Base-by-base conservation (phyloP, 2,888 invertebrate species). In the Parnassius glacialis region DNA sequence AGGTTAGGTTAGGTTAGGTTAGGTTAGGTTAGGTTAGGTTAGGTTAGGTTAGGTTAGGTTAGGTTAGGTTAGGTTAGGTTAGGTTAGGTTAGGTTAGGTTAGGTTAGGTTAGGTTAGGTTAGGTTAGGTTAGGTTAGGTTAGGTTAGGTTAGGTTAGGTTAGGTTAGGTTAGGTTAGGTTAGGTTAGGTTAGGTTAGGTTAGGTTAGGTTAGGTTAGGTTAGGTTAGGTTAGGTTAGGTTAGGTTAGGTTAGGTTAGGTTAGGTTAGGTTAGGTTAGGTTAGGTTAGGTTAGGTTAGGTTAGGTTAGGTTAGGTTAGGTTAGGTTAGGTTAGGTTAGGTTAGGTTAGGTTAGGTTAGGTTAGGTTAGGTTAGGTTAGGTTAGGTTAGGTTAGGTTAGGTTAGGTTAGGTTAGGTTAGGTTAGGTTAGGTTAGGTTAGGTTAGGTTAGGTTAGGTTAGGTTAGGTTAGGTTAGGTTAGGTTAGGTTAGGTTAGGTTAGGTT, bases 361-460 rank as follows among this genome's bases (percentile, higher is more conserved):
- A 62, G 62, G 62, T 52, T 62, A 62, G 62, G 62, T 57, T 62
- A 62, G 62, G 62, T 52, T 62, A 62, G 62, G 62, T 52, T 62
- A 62, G 62, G 62, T 57, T 62, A 62, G 62, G 62, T 57, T 62
- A 62, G 62, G 62, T 57, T 62, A 62, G 62, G 62, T 57, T 62
- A 62, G 62, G 62, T 57, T 62, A 57, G 57, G 62, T 57, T 62
- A 57, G 57, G 62, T 52, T 62, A 57, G 57, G 62, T 57, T 62
- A 57, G 57, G 61, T 56, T 61, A 55, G 55, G 61, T 54, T 56
- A 56, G 61, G 61, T 61, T 61, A 61, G 61, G 61, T 61, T 61
- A 61, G 61, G 61, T 56, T 61, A 61, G 61, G 61, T 61, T 61
- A 61, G 61, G 61, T 61, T 61, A 61, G 61, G 61, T 61, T 61